Percentiles rank a stretch among this genome's conserved stretches.
Conservation (phyloP, 2,113 vertebrate genomes). For the Nymphicus hollandicus region DNA sequence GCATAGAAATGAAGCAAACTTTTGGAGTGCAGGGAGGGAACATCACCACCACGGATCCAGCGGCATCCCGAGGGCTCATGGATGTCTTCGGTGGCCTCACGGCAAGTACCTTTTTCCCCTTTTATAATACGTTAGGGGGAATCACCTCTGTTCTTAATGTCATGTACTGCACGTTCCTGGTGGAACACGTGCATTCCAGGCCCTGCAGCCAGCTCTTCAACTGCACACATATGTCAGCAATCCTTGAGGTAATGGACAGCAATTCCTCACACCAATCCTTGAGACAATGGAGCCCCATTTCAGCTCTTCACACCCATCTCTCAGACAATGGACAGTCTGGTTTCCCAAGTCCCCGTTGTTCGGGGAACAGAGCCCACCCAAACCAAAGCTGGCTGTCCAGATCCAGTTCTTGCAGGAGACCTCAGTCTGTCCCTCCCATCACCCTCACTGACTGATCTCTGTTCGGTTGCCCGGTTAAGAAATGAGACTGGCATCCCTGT, state of each 20-base stretch:
- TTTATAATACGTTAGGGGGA: not conserved
- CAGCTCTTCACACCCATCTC: not conserved
- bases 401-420: not conserved
- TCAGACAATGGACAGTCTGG: not conserved
- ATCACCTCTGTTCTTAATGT: not conserved
- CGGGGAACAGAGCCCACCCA: not conserved
- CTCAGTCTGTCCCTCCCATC: rapidly evolving
- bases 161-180: not conserved
- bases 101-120: not conserved
- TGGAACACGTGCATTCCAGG: not conserved
- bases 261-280: not conserved
- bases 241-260: not conserved
- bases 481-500: rapidly evolving
- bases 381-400: not conserved
- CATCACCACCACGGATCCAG: not conserved
- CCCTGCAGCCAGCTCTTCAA: not conserved
- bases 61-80: not conserved
- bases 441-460: not conserved
- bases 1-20: not conserved
- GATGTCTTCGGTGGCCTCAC: not conserved
- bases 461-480: not conserved
- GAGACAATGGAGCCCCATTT: not conserved
- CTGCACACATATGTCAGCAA: not conserved
- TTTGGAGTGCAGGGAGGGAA: not conserved
- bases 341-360: not conserved